phyloP scores from a whole-genome alignment of 2,113 vertebrate genomes.

The Pseudonaja textilis region DNA sequence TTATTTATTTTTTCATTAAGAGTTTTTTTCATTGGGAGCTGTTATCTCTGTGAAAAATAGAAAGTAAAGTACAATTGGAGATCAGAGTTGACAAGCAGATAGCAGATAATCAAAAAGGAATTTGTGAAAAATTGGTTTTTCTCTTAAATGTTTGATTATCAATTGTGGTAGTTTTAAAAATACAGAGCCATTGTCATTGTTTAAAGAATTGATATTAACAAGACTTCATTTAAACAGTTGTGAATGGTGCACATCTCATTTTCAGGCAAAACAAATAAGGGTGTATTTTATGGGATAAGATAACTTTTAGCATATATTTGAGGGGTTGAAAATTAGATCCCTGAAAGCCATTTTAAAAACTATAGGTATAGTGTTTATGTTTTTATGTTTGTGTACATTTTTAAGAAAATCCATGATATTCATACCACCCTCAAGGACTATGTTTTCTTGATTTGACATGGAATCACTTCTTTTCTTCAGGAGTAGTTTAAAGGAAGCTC shows the following conservation, averaged over 20 bases:
- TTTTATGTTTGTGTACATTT: neutral
- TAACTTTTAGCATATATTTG: neutral
- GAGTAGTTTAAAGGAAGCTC: neutral
- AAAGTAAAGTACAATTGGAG: neutral
- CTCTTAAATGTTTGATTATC: neutral
- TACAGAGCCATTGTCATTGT: neutral
- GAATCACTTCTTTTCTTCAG: neutral
- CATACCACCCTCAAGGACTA: neutral
- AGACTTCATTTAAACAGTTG: neutral
- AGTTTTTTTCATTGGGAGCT: neutral
- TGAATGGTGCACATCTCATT: neutral
- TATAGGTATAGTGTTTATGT: neutral
- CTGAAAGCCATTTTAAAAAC: neutral
- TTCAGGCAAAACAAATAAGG: neutral
- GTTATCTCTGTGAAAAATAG: neutral
- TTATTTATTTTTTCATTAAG: neutral
- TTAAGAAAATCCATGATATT: neutral
- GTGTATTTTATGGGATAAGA: neutral
- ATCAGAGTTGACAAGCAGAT: neutral
- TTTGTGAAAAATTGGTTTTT: neutral
- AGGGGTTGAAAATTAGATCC: neutral
- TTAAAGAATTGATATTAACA: neutral
- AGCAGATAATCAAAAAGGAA: neutral
- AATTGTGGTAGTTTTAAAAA: neutral
- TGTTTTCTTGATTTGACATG: neutral